Base-by-base conservation (phyloP, 2,797 vertebrate species). In the Tarsius wallacei region DNA sequence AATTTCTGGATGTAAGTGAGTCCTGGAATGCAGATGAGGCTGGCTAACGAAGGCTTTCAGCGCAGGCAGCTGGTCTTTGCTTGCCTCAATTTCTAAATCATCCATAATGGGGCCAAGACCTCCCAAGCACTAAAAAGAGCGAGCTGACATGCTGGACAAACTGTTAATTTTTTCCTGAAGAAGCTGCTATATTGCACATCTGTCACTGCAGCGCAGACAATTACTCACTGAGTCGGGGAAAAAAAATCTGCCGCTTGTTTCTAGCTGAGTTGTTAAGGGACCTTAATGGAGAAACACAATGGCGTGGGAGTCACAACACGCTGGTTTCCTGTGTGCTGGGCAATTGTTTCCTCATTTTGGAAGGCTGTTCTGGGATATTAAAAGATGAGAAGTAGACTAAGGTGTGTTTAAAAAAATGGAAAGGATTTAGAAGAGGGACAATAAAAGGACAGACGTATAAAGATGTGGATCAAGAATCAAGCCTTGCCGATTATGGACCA, bases 71-170 rank as follows among this genome's bases (percentile, higher is more conserved):
- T 98, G 99, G 99, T 98, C 98, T 98, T 98, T 97, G 97, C 99
- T 99, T 98, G 99, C 99, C 98, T 99, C 98, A 98, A 99, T 99
- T 99, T 99, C 99, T 99, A 99, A 99, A 99, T 99, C 99, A 99
- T 99, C 99, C 98, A 98, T 99, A 99, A 99, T 99, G 99, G 99
- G 99, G 99, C 99, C 99, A 99, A 98, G 99, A 99, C 99, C 99
- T 99, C 99, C 97, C 95, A 99, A 99, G 99, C 99, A 99, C 99
- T 99, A 99, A 99, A 99, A 99, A 99, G 99, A 99, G 99, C 98
- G 90, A 98, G 99, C 99, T 99, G 99, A 99, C 99, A 99, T 98
- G 99, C 99, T 99, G 99, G 99, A 99, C 99, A 99, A 99, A 99
- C 99, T 99, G 99, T 99, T 99, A 99, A 99, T 99, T 99, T 99